phyloP scores from a whole-genome alignment of 2,113 vertebrate species.

The Mystacornis crossleyi region DNA sequence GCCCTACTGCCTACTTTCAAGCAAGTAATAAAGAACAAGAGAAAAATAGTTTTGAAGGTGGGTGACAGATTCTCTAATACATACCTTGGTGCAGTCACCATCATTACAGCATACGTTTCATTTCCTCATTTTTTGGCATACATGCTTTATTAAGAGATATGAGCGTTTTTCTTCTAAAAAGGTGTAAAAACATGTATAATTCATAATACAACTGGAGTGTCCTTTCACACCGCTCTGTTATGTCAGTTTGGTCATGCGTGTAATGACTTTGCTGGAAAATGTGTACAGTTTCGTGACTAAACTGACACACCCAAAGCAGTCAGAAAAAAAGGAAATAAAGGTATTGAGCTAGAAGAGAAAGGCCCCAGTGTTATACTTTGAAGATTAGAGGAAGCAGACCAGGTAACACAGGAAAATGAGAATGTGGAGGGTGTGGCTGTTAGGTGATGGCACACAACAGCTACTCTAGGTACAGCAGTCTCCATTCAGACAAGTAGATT shows the following conservation, averaged over 20 bases:
- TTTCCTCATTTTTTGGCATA: not conserved
- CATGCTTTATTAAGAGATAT: not conserved
- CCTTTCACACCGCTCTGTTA: not conserved
- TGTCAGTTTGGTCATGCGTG: not conserved
- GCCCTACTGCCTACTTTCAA: not conserved
- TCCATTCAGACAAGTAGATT: not conserved
- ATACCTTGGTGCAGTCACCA: not conserved
- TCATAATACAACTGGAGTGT: not conserved
- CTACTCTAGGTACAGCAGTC: not conserved
- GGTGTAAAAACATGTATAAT: not conserved
- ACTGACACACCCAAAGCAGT: not conserved
- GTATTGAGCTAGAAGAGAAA: not conserved
- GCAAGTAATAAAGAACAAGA: not conserved
- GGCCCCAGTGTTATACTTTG: not conserved
- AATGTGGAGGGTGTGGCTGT: not conserved
- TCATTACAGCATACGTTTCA: not conserved
- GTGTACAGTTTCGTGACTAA: not conserved
- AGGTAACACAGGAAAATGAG: not conserved
- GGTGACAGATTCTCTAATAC: not conserved
- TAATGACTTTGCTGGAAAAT: not conserved
- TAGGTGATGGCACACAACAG: fast-evolving
- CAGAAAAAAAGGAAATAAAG: not conserved
- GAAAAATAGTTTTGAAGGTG: not conserved
- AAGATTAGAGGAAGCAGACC: not conserved
- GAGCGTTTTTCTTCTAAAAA: not conserved